phyloP scores from a whole-genome alignment of 1,140 invertebrate species.

The Euura lappo region DNA sequence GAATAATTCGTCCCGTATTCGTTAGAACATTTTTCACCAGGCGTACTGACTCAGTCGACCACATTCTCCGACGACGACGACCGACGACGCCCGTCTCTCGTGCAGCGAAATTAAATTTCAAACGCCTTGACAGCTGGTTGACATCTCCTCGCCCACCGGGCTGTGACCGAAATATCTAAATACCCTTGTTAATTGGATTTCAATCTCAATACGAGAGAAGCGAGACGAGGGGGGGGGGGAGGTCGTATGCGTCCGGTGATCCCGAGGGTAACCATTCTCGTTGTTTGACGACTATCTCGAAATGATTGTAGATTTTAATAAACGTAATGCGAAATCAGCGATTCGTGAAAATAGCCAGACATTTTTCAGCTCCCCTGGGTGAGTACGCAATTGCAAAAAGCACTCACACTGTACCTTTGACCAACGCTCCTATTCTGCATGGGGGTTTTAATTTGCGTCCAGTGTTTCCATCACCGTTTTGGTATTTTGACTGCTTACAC shows the following conservation, averaged over 20 bases:
- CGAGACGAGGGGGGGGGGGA: no score
- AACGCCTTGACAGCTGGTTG: background rate
- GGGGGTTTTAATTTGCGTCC: background rate
- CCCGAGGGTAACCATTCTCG: no score
- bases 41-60: background rate
- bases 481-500: conserved; percentile 1
- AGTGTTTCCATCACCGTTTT: background rate
- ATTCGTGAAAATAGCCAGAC: background rate
- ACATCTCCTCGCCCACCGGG: background rate
- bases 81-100: background rate
- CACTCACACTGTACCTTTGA: background rate
- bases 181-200: conserved; percentile 5
- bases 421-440: background rate
- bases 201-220: background rate
- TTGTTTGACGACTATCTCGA: no score
- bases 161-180: conserved; percentile 7
- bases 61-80: conserved; percentile 1
- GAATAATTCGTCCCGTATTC: conserved; percentile 1
- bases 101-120: background rate
- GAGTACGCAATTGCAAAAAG: background rate
- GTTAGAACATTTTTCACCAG: conserved; percentile 5
- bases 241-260: no score
- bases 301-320: background rate
- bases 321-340: conserved; percentile 20
- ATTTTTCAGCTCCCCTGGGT: background rate